phyloP scores from a whole-genome alignment of 2,888 invertebrate genomes.

The Buathra laborator region DNA sequence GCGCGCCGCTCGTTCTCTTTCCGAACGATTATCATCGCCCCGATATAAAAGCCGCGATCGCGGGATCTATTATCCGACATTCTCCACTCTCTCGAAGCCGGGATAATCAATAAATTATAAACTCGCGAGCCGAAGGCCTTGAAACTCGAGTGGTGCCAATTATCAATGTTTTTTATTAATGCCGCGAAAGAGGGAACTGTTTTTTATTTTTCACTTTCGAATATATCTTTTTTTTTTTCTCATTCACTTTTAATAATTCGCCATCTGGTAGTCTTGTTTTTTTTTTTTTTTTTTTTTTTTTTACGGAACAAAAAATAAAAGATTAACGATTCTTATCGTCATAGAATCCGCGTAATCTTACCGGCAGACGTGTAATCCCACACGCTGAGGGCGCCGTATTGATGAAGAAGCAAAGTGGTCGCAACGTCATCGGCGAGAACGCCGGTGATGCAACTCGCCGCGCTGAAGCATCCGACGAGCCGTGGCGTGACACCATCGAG shows the following conservation, averaged over 20 bases:
- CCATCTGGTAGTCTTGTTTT: neutral
- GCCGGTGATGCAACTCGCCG: slow-evolving; percentile 95
- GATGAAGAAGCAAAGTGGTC: slow-evolving; percentile 92
- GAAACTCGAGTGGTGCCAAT: slow-evolving; percentile 18
- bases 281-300: neutral
- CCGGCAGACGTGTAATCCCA: slow-evolving; percentile 97
- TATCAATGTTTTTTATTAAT: neutral
- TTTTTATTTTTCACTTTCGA: neutral
- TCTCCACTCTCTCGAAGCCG: slow-evolving; percentile 1
- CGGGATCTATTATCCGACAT: slow-evolving; percentile 17
- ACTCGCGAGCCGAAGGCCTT: slow-evolving; percentile 18
- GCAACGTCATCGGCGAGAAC: slow-evolving; percentile 94
- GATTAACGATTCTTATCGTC: neutral
- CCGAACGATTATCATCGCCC: neutral
- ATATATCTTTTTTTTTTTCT: neutral
- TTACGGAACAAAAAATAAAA: neutral
- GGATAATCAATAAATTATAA: slow-evolving; percentile 24
- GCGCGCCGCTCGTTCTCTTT: neutral
- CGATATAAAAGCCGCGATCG: neutral
- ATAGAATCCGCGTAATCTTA: slow-evolving; percentile 52
- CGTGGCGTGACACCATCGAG: slow-evolving; percentile 86
- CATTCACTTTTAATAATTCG: neutral
- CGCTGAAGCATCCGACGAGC: slow-evolving; percentile 94
- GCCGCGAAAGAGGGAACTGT: neutral
- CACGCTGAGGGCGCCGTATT: slow-evolving; percentile 93